Evolutionary conservation across 2,888 invertebrate genomes (phyloP).

Genomic region (Macrosiphum euphorbiae): DNA sequence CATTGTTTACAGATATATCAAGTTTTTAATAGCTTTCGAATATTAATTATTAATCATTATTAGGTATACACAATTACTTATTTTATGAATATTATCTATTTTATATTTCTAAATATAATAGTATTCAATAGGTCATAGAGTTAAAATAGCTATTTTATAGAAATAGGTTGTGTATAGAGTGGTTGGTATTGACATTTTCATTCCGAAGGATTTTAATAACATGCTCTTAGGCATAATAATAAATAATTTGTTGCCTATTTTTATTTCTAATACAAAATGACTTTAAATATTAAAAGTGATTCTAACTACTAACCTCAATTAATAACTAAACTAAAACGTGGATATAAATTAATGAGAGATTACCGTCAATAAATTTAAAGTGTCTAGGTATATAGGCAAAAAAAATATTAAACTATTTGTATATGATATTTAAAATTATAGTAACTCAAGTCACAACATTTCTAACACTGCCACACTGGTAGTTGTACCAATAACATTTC

Average conservation of each 20-base stretch:
- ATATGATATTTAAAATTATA: not conserved
- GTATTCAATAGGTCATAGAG: not conserved
- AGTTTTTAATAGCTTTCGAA: not conserved
- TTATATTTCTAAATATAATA: not conserved
- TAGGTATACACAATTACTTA: not conserved
- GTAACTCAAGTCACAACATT: not conserved
- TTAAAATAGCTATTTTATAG: not conserved
- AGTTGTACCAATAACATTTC: not conserved
- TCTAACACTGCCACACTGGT: not conserved
- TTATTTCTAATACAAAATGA: not conserved
- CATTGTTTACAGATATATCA: not conserved
- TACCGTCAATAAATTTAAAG: not conserved
- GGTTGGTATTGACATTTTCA: conserved; percentile 21
- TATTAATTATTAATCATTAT: not conserved
- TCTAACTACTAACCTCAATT: not conserved
- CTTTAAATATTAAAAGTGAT: not conserved
- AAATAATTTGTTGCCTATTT: not conserved
- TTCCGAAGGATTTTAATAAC: conserved; percentile 24
- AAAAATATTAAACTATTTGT: not conserved
- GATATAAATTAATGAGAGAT: not conserved
- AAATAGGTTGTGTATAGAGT: not conserved
- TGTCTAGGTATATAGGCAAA: not conserved
- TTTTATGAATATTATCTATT: conserved; percentile 2
- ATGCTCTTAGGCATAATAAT: not conserved
- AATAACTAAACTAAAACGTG: not conserved